Conservation (phyloP, 2,797 vertebrate species). For the Tadarida brasiliensis region DNA sequence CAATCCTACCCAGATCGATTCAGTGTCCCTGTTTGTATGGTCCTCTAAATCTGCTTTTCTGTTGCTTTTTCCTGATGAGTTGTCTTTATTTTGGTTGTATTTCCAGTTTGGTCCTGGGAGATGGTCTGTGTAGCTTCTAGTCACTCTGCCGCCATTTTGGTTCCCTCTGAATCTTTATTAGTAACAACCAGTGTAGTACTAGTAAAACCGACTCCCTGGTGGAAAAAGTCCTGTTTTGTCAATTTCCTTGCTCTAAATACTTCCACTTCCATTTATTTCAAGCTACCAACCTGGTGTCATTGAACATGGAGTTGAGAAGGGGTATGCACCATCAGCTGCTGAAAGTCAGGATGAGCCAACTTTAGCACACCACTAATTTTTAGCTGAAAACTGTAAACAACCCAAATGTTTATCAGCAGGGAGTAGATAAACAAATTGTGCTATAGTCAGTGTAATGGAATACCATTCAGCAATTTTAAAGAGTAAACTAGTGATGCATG, state of each 20-base stretch:
- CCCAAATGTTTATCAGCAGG: neutral
- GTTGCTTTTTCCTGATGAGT: too few relatives aligned
- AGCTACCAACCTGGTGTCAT: neutral
- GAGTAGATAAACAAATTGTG: neutral
- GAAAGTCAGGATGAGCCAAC: neutral
- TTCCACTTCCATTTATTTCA: neutral
- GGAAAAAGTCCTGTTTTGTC: neutral
- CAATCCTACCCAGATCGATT: too few relatives aligned
- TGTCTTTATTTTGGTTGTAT: too few relatives aligned
- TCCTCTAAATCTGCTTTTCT: too few relatives aligned
- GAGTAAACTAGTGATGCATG: neutral
- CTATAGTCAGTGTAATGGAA: neutral
- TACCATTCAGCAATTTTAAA: neutral
- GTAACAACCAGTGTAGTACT: neutral
- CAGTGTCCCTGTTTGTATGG: too few relatives aligned
- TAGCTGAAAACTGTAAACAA: too few relatives aligned
- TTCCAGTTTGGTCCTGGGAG: too few relatives aligned
- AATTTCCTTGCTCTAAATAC: neutral
- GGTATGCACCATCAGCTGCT: neutral
- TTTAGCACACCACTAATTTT: neutral
- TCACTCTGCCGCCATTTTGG: too few relatives aligned
- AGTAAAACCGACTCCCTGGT: neutral
- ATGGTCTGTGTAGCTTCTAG: too few relatives aligned
- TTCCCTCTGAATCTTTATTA: too few relatives aligned
- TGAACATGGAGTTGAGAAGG: constrained; percentile 8